phyloP scores from a whole-genome alignment of 2,113 vertebrate genomes.

The Crypturellus undulatus region DNA sequence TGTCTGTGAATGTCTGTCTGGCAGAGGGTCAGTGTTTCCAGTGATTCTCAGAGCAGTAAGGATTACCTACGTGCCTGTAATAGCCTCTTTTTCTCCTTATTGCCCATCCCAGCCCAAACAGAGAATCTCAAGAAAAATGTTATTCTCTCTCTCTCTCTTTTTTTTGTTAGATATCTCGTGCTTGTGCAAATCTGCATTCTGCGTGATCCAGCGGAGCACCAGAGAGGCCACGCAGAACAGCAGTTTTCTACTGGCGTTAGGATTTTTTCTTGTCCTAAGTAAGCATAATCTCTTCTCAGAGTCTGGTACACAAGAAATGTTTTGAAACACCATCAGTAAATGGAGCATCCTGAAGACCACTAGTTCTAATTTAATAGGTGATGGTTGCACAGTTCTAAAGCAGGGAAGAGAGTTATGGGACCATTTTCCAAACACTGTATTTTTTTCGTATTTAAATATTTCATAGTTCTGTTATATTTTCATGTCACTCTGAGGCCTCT shows the following conservation, averaged over 20 bases:
- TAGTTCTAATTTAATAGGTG: not conserved
- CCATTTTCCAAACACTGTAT: too few relatives aligned
- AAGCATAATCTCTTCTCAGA: not conserved
- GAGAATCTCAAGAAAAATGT: not conserved
- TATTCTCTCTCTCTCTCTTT: not conserved
- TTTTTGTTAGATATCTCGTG: not conserved
- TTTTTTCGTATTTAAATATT: not conserved
- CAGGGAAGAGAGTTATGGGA: not conserved
- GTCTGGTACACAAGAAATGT: not conserved
- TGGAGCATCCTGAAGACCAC: not conserved
- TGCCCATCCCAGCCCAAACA: not conserved
- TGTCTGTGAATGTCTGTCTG: not conserved
- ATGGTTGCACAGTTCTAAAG: not conserved
- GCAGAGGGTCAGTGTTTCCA: not conserved
- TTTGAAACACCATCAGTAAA: not conserved
- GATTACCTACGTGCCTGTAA: not conserved
- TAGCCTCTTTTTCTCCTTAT: not conserved
- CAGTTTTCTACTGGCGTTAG: not conserved
- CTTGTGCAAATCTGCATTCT: not conserved
- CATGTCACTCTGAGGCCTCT: not conserved
- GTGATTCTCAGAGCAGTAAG: not conserved
- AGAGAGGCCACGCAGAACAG: not conserved
- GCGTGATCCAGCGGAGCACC: not conserved
- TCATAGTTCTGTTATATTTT: not conserved
- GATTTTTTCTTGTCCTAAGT: not conserved